phyloP scores from a whole-genome alignment of 2,113 vertebrate species.

The Microtus montanus region DNA sequence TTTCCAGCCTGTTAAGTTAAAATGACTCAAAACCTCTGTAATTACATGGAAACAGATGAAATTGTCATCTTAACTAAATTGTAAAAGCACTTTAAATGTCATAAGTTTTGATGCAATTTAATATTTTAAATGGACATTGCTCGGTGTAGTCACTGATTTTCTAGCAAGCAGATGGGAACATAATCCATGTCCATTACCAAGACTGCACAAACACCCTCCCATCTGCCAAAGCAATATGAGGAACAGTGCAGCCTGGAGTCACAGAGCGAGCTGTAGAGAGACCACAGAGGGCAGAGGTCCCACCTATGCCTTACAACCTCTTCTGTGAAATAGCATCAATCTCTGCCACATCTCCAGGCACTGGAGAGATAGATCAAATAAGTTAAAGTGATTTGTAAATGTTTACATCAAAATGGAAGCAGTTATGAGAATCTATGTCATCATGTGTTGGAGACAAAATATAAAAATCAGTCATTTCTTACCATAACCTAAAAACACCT shows the following conservation, averaged over 20 bases:
- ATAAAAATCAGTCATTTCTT: slow-evolving; percentile 28
- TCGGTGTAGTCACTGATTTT: slow-evolving; percentile 34
- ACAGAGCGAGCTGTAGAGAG: background rate
- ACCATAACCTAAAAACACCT: slow-evolving; percentile 11
- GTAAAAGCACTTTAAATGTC: slow-evolving; percentile 78
- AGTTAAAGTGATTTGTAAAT: background rate
- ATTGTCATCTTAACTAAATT: slow-evolving; percentile 85
- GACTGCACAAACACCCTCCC: slow-evolving; percentile 64
- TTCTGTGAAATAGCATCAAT: background rate
- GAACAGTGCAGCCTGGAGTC: background rate
- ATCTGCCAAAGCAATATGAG: slow-evolving; percentile 51
- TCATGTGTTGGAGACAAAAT: background rate
- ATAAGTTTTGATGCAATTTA: slow-evolving; percentile 68
- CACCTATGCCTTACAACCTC: background rate
- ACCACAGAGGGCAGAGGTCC: background rate
- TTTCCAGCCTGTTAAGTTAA: slow-evolving; percentile 80
- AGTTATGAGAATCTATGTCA: background rate
- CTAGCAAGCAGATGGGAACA: slow-evolving; percentile 51
- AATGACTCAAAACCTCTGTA: slow-evolving; percentile 81
- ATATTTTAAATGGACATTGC: slow-evolving; percentile 71
- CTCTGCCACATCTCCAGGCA: background rate
- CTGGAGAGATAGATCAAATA: background rate
- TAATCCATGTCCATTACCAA: slow-evolving; percentile 59
- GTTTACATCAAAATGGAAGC: slow-evolving; percentile 13
- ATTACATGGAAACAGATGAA: slow-evolving; percentile 85